A percentile compares a stretch with the other conserved stretches of the same genome.
Conservation (phyloP, 1,140 invertebrate species). For the Ganaspis sp. region DNA sequence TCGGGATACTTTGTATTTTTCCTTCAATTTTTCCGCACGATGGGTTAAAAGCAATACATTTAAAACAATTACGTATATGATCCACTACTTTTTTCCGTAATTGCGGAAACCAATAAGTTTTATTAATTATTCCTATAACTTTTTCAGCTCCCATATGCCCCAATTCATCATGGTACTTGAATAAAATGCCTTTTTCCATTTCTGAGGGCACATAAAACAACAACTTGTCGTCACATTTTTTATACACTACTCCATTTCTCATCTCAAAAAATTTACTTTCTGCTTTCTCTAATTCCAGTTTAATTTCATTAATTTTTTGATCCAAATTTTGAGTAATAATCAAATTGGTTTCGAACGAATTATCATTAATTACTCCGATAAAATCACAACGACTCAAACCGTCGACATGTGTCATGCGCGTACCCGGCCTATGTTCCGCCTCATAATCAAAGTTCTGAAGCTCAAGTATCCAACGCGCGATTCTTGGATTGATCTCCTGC, state of each 20-base stretch:
- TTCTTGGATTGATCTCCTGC: background rate
- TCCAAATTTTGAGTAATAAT: background rate
- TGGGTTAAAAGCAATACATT: constrained; percentile 46
- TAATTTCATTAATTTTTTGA: background rate
- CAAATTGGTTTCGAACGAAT: background rate
- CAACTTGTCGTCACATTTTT: constrained; percentile 39
- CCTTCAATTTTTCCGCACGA: constrained; percentile 22
- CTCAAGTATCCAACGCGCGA: background rate
- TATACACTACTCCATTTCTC: constrained; percentile 45
- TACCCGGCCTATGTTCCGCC: too few relatives aligned
- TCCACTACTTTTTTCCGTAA: background rate
- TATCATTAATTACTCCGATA: background rate
- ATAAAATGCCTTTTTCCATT: constrained; percentile 41
- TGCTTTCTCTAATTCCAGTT: background rate
- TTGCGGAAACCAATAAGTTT: constrained; percentile 54
- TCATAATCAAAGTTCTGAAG: too few relatives aligned
- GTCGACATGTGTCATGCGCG: too few relatives aligned
- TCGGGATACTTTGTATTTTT: constrained; percentile 25
- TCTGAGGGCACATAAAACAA: constrained; percentile 49
- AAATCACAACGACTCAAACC: background rate
- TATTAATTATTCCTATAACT: constrained; percentile 34
- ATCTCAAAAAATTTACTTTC: constrained; percentile 46
- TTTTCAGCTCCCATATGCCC: too few relatives aligned
- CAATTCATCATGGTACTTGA: too few relatives aligned
- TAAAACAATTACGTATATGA: constrained; percentile 36